Conservation (phyloP, 2,113 vertebrate genomes). For the Pyrgilauda ruficollis region DNA sequence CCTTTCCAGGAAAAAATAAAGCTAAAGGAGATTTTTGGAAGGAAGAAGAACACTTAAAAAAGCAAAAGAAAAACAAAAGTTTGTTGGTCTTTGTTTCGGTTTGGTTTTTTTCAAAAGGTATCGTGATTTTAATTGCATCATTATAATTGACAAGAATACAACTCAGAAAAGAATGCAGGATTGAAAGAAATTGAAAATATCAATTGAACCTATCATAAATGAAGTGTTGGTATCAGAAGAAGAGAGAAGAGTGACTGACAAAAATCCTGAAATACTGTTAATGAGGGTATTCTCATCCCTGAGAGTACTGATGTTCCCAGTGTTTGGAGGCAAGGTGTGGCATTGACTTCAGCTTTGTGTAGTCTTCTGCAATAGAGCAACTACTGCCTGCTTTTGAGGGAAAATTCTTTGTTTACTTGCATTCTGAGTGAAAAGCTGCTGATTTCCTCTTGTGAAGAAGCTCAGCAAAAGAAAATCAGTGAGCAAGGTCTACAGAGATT, state of each 20-base stretch:
- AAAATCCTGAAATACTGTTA: neutral
- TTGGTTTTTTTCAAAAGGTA: neutral
- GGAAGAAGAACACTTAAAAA: neutral
- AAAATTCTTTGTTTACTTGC: neutral
- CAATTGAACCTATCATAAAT: neutral
- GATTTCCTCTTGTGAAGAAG: neutral
- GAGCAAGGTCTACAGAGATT: neutral
- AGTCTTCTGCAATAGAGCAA: neutral
- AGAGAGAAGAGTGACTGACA: neutral
- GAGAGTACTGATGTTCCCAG: neutral
- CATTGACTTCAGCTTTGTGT: neutral
- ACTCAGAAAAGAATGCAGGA: neutral
- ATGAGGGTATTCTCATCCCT: neutral
- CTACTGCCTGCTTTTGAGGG: neutral
- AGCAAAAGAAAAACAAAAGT: neutral
- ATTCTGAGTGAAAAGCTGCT: neutral
- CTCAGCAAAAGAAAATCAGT: neutral
- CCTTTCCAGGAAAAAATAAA: neutral
- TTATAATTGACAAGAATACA: neutral
- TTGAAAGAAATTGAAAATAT: neutral
- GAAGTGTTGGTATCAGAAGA: neutral
- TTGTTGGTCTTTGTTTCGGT: neutral
- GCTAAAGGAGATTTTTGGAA: neutral
- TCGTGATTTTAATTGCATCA: neutral
- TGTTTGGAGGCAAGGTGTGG: accelerated